phyloP scores from a whole-genome alignment of 2,888 invertebrate genomes.

The Orgyia antiqua region DNA sequence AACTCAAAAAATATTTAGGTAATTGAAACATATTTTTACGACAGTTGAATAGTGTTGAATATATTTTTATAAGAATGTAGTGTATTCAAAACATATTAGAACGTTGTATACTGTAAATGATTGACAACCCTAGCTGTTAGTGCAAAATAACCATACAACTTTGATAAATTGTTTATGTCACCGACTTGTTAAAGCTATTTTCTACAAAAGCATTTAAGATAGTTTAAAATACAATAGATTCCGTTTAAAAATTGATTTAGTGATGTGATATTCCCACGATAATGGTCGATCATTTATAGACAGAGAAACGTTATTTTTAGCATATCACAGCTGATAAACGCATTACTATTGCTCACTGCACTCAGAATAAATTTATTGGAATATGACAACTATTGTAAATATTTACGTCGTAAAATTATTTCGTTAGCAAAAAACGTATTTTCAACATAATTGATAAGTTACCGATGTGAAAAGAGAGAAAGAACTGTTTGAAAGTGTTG shows the following conservation, averaged over 20 bases:
- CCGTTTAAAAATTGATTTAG: conserved; percentile 10
- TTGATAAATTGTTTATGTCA: conserved; percentile 14
- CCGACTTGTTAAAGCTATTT: neutral
- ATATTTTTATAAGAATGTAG: too few relatives aligned
- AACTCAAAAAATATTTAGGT: too few relatives aligned
- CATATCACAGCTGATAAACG: conserved; percentile 58
- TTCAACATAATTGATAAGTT: too few relatives aligned
- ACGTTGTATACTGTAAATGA: too few relatives aligned
- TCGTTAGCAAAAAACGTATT: too few relatives aligned
- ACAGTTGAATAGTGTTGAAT: too few relatives aligned
- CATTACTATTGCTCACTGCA: conserved; percentile 30
- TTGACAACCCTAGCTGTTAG: conserved; percentile 3
- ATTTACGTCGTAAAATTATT: too few relatives aligned
- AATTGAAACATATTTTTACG: too few relatives aligned
- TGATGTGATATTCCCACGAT: conserved; percentile 40
- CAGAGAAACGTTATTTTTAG: conserved; percentile 59
- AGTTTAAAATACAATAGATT: neutral
- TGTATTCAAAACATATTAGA: too few relatives aligned
- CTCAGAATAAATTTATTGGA: too few relatives aligned
- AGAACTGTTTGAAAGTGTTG: conserved; percentile 8
- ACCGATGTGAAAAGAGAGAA: too few relatives aligned
- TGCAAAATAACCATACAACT: conserved; percentile 11
- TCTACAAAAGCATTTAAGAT: neutral
- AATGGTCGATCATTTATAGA: conserved; percentile 27
- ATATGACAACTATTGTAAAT: too few relatives aligned